Evolutionary conservation across 2,797 vertebrate species (phyloP).

Genomic region (Epinephelus coioides): DNA sequence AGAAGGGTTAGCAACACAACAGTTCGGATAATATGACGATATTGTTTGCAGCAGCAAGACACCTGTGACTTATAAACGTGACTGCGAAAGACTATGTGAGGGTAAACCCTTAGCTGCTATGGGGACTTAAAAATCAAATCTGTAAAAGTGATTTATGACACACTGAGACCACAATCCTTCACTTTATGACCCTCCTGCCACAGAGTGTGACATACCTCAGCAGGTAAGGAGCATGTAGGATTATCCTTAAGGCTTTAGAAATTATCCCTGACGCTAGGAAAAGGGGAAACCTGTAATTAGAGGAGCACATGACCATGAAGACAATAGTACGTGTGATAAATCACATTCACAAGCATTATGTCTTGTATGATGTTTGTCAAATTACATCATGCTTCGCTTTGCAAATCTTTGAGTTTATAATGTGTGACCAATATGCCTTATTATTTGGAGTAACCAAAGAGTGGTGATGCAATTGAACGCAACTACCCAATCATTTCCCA

Average conservation of each 20-base stretch:
- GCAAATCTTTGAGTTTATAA: conserved; percentile 54
- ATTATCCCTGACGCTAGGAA: conserved; percentile 30
- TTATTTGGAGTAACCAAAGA: conserved; percentile 55
- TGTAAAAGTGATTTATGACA: conserved; percentile 56
- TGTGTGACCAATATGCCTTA: conserved; percentile 53
- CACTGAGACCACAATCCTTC: conserved; percentile 31
- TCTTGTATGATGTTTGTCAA: conserved; percentile 52
- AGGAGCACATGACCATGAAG: conserved; percentile 20
- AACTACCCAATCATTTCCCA: conserved; percentile 59
- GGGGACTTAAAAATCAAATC: conserved; percentile 45
- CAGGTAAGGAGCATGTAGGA: conserved; percentile 39
- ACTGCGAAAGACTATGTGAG: conserved; percentile 55
- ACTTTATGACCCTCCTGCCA: conserved; percentile 49
- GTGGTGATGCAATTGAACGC: conserved; percentile 73
- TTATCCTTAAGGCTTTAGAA: conserved; percentile 29
- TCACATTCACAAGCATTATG: conserved; percentile 51
- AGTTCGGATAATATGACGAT: conserved; percentile 58
- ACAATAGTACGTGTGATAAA: conserved; percentile 41
- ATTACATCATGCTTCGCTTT: conserved; percentile 51
- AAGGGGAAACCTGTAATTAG: conserved; percentile 49
- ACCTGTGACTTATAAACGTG: conserved; percentile 56
- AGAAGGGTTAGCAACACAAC: conserved; percentile 43
- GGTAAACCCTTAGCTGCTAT: conserved; percentile 43
- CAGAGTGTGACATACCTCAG: conserved; percentile 31
- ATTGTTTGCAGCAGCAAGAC: conserved; percentile 62